A percentile compares a stretch with the other conserved stretches of the same genome.
Evolutionary conservation across 64 coral and sea anemone species (phyloP).

Genomic region (Catalaphyllia jardinei): DNA sequence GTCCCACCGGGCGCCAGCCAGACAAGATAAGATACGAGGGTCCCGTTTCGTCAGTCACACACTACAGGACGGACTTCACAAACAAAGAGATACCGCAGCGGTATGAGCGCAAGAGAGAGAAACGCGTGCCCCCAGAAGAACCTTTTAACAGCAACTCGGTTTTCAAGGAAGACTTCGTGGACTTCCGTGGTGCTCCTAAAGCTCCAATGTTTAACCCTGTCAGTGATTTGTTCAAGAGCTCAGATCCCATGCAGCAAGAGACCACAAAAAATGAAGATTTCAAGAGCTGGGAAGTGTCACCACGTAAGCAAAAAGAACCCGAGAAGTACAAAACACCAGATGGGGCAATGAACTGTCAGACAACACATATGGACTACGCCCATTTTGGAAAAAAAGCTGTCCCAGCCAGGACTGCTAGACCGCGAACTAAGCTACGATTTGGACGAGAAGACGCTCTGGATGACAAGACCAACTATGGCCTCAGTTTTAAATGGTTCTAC

Average conservation of each 20-base stretch:
- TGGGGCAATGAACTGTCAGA: constrained; percentile 71
- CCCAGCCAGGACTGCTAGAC: constrained; percentile 78
- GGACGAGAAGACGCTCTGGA: constrained; percentile 83
- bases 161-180: constrained; percentile 75
- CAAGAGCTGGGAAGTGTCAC: constrained; percentile 69
- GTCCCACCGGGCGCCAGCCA: constrained; percentile 83
- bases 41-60: constrained; percentile 34
- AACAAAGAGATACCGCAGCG: constrained; percentile 72
- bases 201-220: constrained; percentile 74
- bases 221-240: constrained; percentile 84
- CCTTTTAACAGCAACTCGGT: constrained; percentile 91
- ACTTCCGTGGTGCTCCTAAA: constrained; percentile 69
- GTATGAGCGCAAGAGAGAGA: constrained; percentile 67
- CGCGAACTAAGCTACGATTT: constrained; percentile 86
- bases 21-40: constrained; percentile 79
- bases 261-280: constrained; percentile 77
- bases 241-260: constrained; percentile 62
- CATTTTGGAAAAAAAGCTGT: constrained; percentile 78
- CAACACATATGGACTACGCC: constrained; percentile 85
- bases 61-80: constrained; percentile 55
- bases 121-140: constrained; percentile 52
- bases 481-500: constrained; percentile 71
- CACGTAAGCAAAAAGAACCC: constrained; percentile 77
- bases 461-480: constrained; percentile 81
- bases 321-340: constrained; percentile 80